These are phyloP conservation scores for Samia ricini DNA, from an alignment of 1,140 invertebrate species.

Conservation along the genomic window DNA sequence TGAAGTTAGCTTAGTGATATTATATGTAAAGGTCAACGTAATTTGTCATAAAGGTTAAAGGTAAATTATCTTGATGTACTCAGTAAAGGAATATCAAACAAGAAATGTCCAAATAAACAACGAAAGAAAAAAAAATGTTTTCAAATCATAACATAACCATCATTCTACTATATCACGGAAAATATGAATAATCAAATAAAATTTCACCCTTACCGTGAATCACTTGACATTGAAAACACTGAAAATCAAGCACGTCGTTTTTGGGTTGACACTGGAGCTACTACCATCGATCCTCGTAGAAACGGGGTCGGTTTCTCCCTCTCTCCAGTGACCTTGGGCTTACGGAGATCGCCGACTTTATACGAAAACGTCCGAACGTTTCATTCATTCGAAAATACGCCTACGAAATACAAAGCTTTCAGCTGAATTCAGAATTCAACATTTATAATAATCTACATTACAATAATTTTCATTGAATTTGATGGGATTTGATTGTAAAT, in stretches of 20 bases:
- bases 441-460: no score
- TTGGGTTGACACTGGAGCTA: conserved; percentile 50
- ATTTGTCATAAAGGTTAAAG: no score
- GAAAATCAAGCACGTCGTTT: conserved; percentile 41
- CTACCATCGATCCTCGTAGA: conserved; percentile 68
- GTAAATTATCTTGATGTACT: no score
- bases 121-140: not conserved
- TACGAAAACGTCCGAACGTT: conserved; percentile 47
- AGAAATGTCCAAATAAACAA: no score
- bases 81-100: not conserved
- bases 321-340: conserved; percentile 46
- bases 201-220: conserved; percentile 39
- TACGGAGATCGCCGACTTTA: conserved; percentile 35
- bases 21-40: no score
- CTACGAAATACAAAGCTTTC: not conserved
- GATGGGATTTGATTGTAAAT: no score
- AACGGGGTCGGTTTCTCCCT: conserved; percentile 53
- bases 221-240: conserved; percentile 70
- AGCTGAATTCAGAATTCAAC: not conserved
- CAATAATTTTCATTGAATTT: no score
- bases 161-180: conserved; percentile 43
- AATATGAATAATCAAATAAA: conserved; percentile 41
- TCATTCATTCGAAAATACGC: conserved; percentile 36
- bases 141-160: not conserved
- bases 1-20: no score